Base-by-base conservation (phyloP, 1,140 invertebrate genomes). In the Ostrea edulis region DNA sequence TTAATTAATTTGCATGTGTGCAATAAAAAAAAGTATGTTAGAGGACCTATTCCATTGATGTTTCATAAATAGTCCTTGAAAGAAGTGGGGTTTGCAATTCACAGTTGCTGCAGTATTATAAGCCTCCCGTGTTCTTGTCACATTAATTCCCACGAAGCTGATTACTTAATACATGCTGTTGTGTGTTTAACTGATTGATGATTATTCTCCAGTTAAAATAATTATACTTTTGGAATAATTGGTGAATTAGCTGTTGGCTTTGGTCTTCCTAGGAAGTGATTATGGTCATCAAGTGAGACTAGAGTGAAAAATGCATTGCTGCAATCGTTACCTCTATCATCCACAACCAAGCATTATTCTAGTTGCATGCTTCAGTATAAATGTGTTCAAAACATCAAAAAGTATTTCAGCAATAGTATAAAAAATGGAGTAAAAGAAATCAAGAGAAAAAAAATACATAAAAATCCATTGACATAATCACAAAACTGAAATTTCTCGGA, bases 151-250 rank as follows among this genome's bases (percentile, higher is more conserved):
- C 68, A 14, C 11, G 25, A 77, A 35, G 68, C 68, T 77, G 55
- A n/a, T 17, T 44, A 44, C 35, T 44, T 44, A 25, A 22, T 77
- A 25, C 25, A 29, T 77, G 68, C 25, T 17, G 68, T 29, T 77
- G 55, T 62, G n/a, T 77, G 58, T 77, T 35, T 35, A 29, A 29
- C 29, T 25, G 25, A 14, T 77, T 22, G 25, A 35, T 77, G 29
- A 77, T 77, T 35, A 77, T 77, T 35, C 68, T 77, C 68, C 68
- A 25, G 29, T 77, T 77, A 77, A 77, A 77, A 14, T 77, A 77
- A 77, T 77, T 35, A 77, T 77, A 25, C 68, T 77, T 17, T 22
- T 29, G 25, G 68, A 77, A 77, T 29, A 29, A 77, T 77, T 77
- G 68, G 68, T 14, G 29, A 35, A 29, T 77, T 77, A n/a, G 14